Base-by-base conservation (phyloP, 2,888 invertebrate genomes). In the Volucella inflata region DNA sequence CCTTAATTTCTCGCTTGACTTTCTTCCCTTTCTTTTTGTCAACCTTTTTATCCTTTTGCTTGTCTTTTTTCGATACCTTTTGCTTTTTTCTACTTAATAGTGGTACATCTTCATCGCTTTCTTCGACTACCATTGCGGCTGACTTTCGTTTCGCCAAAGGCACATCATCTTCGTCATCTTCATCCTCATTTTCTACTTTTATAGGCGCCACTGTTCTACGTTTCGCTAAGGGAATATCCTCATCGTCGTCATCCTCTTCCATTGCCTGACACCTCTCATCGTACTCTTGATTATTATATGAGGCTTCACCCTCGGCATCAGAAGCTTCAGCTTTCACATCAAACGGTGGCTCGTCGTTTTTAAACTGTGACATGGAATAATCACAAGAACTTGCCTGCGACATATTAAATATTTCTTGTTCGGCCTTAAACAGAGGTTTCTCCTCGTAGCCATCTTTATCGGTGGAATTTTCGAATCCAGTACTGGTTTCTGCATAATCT, bases 191-290 rank as follows among this genome's bases (percentile, higher is more conserved):
- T 87, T 95, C 95, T 88, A 87, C 87, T 78, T 87, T 74, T 88
- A 89, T 53, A 8, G 46, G 40, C 12, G 64, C 16, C 48, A 21
- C 9, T 6, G 88, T 88, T 78, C 89, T 92, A 3, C 90, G 90
- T 76, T 92, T 93, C 93, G 96, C 96, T 94, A 96, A 91, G 88
- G 97, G 96, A 62, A 94, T 90, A 91, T 97, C 96, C 90, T 96
- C 96, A 87, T 96, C 96, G 87, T 95, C 95, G 2, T 95, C 94
- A 14, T 94, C 92, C 62, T 92, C 92, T 53, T 89, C 88, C 53
- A 75, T 68, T 2, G 65, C 50, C 11, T 59, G 65, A 9, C 12
- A 48, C 10, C 30, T 30, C 6, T 44, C 44, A 6, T 65, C 51
- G 11, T 46, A 51, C 14, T 1, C 21, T 9, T 65, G 70, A 53